Percentiles rank a stretch among this genome's conserved stretches.
Evolutionary conservation across 2,888 invertebrate species (phyloP).

Genomic region (Galerucella pusilla): DNA sequence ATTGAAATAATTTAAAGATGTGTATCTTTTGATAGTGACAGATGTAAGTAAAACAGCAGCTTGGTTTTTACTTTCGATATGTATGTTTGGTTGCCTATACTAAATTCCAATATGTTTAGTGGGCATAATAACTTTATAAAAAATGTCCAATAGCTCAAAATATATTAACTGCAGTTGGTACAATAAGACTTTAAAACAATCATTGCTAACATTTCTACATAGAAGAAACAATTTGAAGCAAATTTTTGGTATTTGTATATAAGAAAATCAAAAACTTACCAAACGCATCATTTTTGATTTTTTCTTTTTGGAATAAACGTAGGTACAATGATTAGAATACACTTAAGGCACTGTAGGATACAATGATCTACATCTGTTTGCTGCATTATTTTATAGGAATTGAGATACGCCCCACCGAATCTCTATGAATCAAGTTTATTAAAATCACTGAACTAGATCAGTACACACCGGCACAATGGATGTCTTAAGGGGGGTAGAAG

Average conservation of each 20-base stretch:
- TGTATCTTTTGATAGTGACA: no score
- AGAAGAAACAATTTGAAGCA: no score
- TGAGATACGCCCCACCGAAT: constrained; percentile 29
- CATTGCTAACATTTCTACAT: no score
- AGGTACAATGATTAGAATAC: not conserved
- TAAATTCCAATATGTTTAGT: no score
- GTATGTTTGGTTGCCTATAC: no score
- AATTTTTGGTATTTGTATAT: not conserved
- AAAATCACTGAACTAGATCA: constrained; percentile 28
- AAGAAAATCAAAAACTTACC: constrained; percentile 23
- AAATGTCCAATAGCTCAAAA: no score
- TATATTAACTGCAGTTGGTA: no score
- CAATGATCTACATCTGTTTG: constrained; percentile 20
- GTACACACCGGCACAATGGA: constrained; percentile 24
- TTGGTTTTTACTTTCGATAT: no score
- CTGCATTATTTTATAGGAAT: constrained; percentile 30
- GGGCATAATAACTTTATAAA: no score
- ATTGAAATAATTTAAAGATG: no score
- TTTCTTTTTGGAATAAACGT: not conserved
- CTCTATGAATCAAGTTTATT: constrained; percentile 5
- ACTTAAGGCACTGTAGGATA: not conserved
- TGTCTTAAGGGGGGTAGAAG: constrained; percentile 25
- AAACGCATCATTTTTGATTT: constrained; percentile 25
- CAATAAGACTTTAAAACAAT: no score
- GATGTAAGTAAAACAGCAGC: no score